Base-by-base conservation (phyloP, 2,797 vertebrate genomes). In the Pteronotus mesoamericanus region DNA sequence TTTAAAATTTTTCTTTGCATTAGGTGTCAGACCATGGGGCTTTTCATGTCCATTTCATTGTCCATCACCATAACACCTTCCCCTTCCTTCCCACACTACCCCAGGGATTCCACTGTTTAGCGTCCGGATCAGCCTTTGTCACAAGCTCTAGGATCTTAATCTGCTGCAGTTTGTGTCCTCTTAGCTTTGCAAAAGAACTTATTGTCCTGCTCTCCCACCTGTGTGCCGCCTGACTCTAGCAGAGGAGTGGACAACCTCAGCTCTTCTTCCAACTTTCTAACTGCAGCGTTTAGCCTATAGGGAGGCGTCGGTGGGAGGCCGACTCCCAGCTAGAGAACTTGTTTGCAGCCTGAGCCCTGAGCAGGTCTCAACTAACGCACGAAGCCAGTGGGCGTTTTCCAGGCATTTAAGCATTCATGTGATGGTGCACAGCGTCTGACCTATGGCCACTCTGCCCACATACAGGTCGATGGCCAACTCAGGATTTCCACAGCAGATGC, bases 351-450 rank as follows among this genome's bases (percentile, higher is more conserved):
- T 22, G n/a, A 6, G 6, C 48, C n/a, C 34, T 29, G 34, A 4
- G 0, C 53, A 39, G 53, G 42, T 29, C 24, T 80, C 24, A 57
- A 57, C 77, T 80, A 79, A 8, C 2, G 1, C 1, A 5, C 0
- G 2, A 18, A 15, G 24, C 22, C 51, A 16, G 22, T 51, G 0
- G 51, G n/a, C 2, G 1, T 29, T 29, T 39, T 79, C 21, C 4
- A 3, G 2, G 4, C 7, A 15, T 55, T 15, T 16, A 9, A 21
- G 4, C 39, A 9, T 37, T 55, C 22, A 79, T 4, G 2, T 14
- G 12, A 34, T 3, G n/a, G 32, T 53, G 32, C 46, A 53, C 46
- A 22, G 51, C 34, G 16, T 79, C 53, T 39, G 22, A 57, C 34
- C 15, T 10, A 18, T 1, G 77, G 75, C n/a, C 48, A 24, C 19